Evolutionary conservation across 2,113 vertebrate species (phyloP).

Genomic region (Melanocharis versteri): DNA sequence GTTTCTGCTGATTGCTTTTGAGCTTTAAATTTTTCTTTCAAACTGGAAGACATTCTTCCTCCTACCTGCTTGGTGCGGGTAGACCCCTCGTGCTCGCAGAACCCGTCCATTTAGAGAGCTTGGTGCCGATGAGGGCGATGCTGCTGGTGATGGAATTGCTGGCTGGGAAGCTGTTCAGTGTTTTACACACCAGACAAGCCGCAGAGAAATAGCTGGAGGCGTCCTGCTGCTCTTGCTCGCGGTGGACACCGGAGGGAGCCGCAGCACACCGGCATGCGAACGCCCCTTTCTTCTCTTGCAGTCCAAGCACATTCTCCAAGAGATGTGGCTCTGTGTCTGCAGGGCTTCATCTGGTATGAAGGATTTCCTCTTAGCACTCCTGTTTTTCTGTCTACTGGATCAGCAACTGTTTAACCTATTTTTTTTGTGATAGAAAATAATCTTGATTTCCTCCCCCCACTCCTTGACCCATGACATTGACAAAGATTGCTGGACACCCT

Average conservation of each 20-base stretch:
- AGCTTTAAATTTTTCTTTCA: neutral
- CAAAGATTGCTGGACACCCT: neutral
- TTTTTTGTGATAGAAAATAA: neutral
- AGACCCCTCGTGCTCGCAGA: neutral
- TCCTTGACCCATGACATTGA: neutral
- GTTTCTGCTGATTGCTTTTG: neutral
- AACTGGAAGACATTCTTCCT: neutral
- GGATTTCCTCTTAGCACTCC: neutral
- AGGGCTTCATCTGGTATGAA: neutral
- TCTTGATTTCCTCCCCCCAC: neutral
- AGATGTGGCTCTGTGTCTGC: neutral
- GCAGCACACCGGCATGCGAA: neutral
- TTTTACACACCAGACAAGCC: neutral
- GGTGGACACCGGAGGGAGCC: conserved; percentile 44
- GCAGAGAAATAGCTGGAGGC: neutral
- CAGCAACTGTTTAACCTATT: neutral
- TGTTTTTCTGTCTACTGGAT: neutral
- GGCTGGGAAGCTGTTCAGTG: neutral
- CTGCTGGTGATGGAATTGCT: neutral
- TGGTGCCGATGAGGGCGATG: accelerated
- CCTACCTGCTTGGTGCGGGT: neutral
- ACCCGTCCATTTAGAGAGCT: neutral
- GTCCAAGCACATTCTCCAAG: neutral
- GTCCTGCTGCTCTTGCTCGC: neutral
- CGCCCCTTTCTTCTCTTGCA: neutral